Percentiles rank a stretch among this genome's conserved stretches.
These are phyloP conservation scores for Melinaea menophilus DNA, from an alignment of 2,888 invertebrate genomes.

Conservation along the genomic window DNA sequence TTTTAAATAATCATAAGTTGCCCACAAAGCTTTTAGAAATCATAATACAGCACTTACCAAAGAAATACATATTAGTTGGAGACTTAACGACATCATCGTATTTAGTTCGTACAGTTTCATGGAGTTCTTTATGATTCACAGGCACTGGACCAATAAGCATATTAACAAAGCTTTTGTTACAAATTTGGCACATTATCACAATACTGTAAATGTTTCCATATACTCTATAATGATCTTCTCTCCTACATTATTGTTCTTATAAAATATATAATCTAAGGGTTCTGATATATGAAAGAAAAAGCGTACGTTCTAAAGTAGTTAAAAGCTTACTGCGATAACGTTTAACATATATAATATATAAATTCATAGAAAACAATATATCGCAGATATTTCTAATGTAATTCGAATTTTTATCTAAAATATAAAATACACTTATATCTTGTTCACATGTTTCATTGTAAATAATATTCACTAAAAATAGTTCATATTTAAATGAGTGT, in stretches of 20 bases:
- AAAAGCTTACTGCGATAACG: conserved; percentile 23
- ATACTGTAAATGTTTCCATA: not conserved
- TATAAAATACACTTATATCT: conserved; percentile 8
- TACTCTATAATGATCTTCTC: not conserved
- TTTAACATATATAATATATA: conserved; percentile 8
- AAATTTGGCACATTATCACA: too few species aligned
- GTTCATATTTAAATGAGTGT: conserved; percentile 1
- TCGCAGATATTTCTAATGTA: too few species aligned
- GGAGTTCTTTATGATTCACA: too few species aligned
- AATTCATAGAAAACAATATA: not conserved
- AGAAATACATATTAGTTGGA: too few species aligned
- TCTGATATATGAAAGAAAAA: conserved; percentile 50
- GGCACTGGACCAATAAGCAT: too few species aligned
- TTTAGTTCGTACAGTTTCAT: too few species aligned
- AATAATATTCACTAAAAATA: conserved; percentile 5
- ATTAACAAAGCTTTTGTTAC: too few species aligned
- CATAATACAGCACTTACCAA: too few species aligned
- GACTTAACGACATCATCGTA: too few species aligned
- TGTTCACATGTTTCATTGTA: not conserved
- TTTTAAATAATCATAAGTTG: too few species aligned
- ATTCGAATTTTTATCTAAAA: too few species aligned
- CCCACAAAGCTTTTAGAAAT: too few species aligned
- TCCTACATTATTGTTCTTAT: conserved; percentile 3
- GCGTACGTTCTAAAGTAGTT: conserved; percentile 75
- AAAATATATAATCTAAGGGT: conserved; percentile 14